Evolutionary conservation across 2,888 invertebrate genomes (phyloP).

Genomic region (Isotomurus palustris): DNA sequence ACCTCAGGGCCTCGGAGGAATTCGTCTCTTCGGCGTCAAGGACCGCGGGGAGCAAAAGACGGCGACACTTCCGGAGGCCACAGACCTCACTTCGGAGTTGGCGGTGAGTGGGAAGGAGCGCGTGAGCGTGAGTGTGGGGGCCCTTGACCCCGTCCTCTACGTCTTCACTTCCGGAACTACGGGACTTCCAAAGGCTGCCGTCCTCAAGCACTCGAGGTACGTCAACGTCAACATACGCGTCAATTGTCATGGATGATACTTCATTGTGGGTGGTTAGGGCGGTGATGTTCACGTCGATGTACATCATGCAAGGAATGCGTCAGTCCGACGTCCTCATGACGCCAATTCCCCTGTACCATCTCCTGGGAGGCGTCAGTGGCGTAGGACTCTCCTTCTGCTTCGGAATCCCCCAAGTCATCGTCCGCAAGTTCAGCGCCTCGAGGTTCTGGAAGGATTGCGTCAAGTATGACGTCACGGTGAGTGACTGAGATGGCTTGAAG

Average conservation of each 20-base stretch:
- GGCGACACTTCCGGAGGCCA: background rate
- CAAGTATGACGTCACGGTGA: conserved; percentile 56
- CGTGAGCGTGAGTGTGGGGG: background rate
- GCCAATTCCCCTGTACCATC: conserved; percentile 58
- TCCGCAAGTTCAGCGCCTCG: conserved; percentile 57
- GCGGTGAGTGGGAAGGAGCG: background rate
- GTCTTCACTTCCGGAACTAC: conserved; percentile 99
- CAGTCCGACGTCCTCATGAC: conserved; percentile 62
- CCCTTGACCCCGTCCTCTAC: conserved; percentile 71
- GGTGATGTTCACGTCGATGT: conserved; percentile 23
- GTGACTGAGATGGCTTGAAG: conserved; percentile 25
- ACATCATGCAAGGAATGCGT: conserved; percentile 59
- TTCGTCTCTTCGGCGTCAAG: conserved; percentile 2
- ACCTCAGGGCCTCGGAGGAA: conserved; percentile 9
- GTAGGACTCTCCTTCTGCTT: conserved; percentile 50
- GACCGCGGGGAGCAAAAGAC: background rate
- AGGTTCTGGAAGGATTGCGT: conserved; percentile 58
- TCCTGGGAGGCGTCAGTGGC: conserved; percentile 52
- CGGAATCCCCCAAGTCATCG: conserved; percentile 54
- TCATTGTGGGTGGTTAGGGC: conserved; percentile 6
- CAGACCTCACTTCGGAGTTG: background rate
- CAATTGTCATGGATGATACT: background rate
- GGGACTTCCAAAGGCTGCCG: conserved; percentile 55
- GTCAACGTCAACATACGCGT: background rate
- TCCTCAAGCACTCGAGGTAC: conserved; percentile 35